A percentile compares a stretch with the other conserved stretches of the same genome.
phyloP scores from a whole-genome alignment of 1,140 invertebrate species.

The Lerema accius region DNA sequence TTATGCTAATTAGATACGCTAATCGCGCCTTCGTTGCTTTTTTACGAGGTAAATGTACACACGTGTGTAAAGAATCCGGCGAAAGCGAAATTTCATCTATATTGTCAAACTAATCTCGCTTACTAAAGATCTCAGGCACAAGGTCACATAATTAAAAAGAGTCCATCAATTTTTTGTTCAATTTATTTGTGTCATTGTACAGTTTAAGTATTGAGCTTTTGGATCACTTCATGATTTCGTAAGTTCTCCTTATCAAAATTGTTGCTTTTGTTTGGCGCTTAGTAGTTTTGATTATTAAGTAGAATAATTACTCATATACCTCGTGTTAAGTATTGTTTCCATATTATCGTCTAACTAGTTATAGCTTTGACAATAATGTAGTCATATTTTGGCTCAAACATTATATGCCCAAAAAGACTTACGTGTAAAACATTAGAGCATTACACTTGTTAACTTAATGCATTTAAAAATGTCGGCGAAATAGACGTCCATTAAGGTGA shows the following conservation, averaged over 20 bases:
- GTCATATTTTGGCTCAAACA: too few relatives aligned
- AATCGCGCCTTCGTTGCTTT: constrained; percentile 41
- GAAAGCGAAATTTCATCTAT: constrained; percentile 57
- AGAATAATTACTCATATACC: too few relatives aligned
- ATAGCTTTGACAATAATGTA: too few relatives aligned
- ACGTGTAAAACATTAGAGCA: neutral
- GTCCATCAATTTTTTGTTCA: constrained; percentile 4
- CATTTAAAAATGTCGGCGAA: constrained; percentile 18
- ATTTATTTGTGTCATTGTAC: neutral
- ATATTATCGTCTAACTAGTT: too few relatives aligned
- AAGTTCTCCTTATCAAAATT: neutral
- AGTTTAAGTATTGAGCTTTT: neutral
- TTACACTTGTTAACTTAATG: constrained; percentile 11
- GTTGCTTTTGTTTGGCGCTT: too few relatives aligned
- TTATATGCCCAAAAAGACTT: neutral
- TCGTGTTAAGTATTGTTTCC: too few relatives aligned
- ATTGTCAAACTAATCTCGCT: constrained; percentile 37
- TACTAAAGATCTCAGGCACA: constrained; percentile 18
- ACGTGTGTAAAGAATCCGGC: constrained; percentile 49
- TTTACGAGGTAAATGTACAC: constrained; percentile 8
- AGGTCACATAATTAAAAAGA: constrained; percentile 17
- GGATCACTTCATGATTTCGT: neutral
- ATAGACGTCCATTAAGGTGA: constrained; percentile 16
- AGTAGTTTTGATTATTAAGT: too few relatives aligned
- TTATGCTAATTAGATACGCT: constrained; percentile 54